Evolutionary conservation across 2,113 vertebrate species (phyloP), one percentile per base, ranked within the genome.

Genomic region (Chelonoidis abingdonii): DNA sequence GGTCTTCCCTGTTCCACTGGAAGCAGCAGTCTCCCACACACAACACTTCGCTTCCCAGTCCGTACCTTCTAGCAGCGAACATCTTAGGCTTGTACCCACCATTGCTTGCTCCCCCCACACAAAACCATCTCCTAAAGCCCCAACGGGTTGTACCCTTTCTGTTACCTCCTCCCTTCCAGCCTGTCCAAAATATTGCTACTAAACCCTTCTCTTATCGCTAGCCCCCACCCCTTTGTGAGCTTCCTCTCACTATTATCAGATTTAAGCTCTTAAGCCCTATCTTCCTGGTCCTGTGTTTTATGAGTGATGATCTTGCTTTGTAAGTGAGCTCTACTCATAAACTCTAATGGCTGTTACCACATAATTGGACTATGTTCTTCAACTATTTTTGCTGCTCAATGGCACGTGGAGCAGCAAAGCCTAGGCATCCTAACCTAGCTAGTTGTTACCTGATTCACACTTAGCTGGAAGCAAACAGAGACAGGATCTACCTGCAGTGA

Each of bases 151-250:
- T 78, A 72, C n/a, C 35, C 16, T n/a, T 69, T n/a, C 65, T 72
- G 8, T 0, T 19, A 8, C 7, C 0, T 1, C 25, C 56, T 52
- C 14, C 38, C 54, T 44, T 3, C 8, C 16, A 31, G n/a, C 9
- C 10, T 49, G 9, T 24, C 31, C 62, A 27, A 2, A 87, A 19
- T 6, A 3, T 4, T 62, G 59, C 59, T 35, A 62, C 59, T 16
- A 54, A 13, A 35, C 13, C 14, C 5, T 16, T 12, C 82, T 10
- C 17, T 12, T 12, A 38, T 13, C 16, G 5, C 41, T 56, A 27
- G 7, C 8, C 10, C 35, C 49, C 49, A n/a, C 5, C 31, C 50
- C 50, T 52, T n/a, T 19, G 8, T 21, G 2, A n/a, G 35, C 65
- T 69, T 69, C 65, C 65, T 69, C 17, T n/a, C 27, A 12, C 65